A percentile compares a stretch with the other conserved stretches of the same genome.
Conservation (phyloP, 2,888 invertebrate species). For the Cephus pygmeus region DNA sequence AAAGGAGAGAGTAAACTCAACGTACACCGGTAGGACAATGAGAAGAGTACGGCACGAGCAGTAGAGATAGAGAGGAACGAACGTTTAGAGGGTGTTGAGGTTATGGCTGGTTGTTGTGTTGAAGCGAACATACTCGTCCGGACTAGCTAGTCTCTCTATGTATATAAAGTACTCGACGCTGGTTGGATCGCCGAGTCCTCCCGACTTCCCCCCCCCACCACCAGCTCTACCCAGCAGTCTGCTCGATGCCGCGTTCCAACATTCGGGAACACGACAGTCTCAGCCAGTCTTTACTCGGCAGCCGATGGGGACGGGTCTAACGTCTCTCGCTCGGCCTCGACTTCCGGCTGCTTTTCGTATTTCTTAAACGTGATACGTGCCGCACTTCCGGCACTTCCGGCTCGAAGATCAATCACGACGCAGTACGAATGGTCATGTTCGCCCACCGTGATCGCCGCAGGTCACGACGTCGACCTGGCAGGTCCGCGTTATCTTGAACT, state of each 20-base stretch:
- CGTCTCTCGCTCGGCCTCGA: slow-evolving; percentile 31
- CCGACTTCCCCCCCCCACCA: background rate
- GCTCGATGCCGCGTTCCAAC: slow-evolving; percentile 7
- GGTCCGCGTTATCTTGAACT: slow-evolving; percentile 39
- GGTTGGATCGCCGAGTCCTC: background rate
- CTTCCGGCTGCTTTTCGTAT: slow-evolving; percentile 24
- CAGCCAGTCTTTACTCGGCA: slow-evolving; percentile 41
- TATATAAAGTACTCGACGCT: background rate
- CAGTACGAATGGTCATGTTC: slow-evolving; percentile 3
- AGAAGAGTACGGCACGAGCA: background rate
- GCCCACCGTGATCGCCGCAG: slow-evolving; percentile 30
- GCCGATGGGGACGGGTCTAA: slow-evolving; percentile 41
- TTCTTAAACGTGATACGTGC: slow-evolving; percentile 4
- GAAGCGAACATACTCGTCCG: background rate
- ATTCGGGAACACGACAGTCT: slow-evolving; percentile 10
- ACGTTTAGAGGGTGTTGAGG: background rate
- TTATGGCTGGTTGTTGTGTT: background rate
- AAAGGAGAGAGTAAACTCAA: background rate
- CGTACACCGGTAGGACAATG: background rate
- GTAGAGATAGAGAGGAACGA: background rate
- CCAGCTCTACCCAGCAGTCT: background rate
- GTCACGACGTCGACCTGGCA: slow-evolving; percentile 34
- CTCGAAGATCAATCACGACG: background rate
- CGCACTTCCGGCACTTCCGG: slow-evolving; percentile 16
- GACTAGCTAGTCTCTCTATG: background rate